Evolutionary conservation across 2,797 vertebrate species (phyloP).

Genomic region (Lepilemur septentrionalis): DNA sequence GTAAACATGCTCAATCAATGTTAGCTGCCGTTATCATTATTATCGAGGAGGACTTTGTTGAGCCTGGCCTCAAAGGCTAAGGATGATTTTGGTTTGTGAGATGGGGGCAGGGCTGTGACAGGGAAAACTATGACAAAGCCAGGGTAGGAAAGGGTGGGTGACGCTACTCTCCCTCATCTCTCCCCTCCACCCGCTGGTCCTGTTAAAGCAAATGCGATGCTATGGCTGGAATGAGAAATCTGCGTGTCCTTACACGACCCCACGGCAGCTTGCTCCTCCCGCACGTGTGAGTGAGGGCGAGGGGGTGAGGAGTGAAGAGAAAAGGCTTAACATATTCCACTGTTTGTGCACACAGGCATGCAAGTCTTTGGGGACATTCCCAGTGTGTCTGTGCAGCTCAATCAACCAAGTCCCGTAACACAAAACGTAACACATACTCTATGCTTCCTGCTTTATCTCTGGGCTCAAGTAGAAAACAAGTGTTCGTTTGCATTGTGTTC

Average conservation of each 20-base stretch:
- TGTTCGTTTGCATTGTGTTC: background rate
- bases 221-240: slow-evolving; percentile 18
- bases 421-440: background rate
- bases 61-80: background rate
- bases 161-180: background rate
- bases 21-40: background rate
- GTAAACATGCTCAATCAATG: background rate
- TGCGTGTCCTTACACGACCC: slow-evolving; percentile 33
- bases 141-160: background rate
- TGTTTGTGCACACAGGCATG: background rate
- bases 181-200: background rate
- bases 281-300: background rate
- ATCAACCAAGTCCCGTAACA: background rate
- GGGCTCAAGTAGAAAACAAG: background rate
- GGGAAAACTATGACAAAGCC: background rate
- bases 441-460: background rate
- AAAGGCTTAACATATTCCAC: background rate
- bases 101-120: background rate
- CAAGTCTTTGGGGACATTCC: background rate
- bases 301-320: background rate
- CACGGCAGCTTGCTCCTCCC: background rate
- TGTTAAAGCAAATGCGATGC: background rate
- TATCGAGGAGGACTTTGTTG: background rate
- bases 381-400: background rate
- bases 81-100: background rate